Evolutionary conservation across 1,140 invertebrate genomes (phyloP), one percentile per base, ranked within the genome.

Genomic region (Trinorchestia longiramus): DNA sequence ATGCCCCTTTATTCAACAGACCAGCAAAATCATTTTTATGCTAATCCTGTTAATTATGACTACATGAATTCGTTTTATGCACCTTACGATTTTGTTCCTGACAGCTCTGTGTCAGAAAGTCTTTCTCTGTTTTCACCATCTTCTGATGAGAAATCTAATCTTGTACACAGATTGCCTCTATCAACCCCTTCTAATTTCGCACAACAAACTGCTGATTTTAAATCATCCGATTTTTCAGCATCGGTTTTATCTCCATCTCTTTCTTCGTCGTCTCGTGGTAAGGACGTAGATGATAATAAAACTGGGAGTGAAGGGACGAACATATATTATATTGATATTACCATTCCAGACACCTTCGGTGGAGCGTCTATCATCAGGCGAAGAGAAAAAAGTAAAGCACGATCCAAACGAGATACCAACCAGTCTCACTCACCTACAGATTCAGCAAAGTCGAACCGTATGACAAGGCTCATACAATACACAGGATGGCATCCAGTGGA

Each of bases 271-370:
- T 41, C 92, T 36, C 62, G 36, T 0, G 95, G 87, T 96, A 53
- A 44, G 62, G 95, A 43, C 44, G 95, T 42, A 53, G 42, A 57
- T 87, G 88, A 57, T 41, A 88, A 44, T 42, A 91, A 92, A n/a
- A 90, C 43, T n/a, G 44, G n/a, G 95, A 57, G 40, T 43, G 45
- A 53, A 95, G 95, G 45, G 40, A 36, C 62, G 91, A 95, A 95
- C 44, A 62, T 96, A 17, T 96, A 96, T 90, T 96, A 96, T 95
- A 96, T 96, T 96, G 96, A 96, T 47, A 96, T 96, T 96, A 96
- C 96, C 95, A 94, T 96, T 96, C 96, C 96, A 96, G 96, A 96
- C n/a, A 96, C 95, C 41, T 36, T 45, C 40, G 92, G 92, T 47
- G 92, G 92, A 45, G 43, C 92, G 44, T 94, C 92, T 11, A 94